Conservation (phyloP, 2,797 vertebrate species). For the Ispidina lecontei region DNA sequence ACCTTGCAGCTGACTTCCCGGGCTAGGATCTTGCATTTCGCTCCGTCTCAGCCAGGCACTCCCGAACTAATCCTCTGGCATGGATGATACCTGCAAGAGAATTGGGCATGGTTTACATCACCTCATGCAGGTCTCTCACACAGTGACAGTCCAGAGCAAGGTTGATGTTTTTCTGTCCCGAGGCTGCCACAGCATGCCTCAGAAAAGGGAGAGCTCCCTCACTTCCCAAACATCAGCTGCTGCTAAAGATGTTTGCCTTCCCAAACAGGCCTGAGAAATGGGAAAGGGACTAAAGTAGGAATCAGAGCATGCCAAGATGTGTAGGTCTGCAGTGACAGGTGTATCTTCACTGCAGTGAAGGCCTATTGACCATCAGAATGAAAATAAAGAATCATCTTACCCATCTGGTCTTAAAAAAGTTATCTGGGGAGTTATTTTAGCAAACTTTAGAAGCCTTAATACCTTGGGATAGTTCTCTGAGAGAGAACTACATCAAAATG, state of each 20-base stretch:
- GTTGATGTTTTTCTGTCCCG: background rate
- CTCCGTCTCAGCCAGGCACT: constrained; percentile 97
- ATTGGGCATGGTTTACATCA: background rate
- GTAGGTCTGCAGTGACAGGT: background rate
- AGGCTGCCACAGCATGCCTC: background rate
- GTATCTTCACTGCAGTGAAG: background rate
- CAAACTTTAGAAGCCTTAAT: background rate
- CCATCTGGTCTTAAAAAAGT: background rate
- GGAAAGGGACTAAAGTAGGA: background rate
- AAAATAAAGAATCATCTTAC: background rate
- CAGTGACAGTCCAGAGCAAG: background rate
- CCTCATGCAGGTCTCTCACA: background rate
- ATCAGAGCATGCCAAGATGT: background rate
- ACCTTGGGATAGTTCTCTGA: background rate
- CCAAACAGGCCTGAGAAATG: background rate
- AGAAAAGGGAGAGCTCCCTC: background rate
- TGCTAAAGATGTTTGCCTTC: background rate
- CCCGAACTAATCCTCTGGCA: constrained; percentile 94
- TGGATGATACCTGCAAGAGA: constrained; percentile 92
- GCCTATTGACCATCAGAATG: background rate
- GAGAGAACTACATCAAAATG: background rate
- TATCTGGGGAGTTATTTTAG: background rate
- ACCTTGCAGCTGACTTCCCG: background rate
- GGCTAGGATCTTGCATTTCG: constrained; percentile 93
- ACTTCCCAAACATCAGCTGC: background rate